Conservation (phyloP, 2,113 vertebrate genomes). For the Gallinago media region DNA sequence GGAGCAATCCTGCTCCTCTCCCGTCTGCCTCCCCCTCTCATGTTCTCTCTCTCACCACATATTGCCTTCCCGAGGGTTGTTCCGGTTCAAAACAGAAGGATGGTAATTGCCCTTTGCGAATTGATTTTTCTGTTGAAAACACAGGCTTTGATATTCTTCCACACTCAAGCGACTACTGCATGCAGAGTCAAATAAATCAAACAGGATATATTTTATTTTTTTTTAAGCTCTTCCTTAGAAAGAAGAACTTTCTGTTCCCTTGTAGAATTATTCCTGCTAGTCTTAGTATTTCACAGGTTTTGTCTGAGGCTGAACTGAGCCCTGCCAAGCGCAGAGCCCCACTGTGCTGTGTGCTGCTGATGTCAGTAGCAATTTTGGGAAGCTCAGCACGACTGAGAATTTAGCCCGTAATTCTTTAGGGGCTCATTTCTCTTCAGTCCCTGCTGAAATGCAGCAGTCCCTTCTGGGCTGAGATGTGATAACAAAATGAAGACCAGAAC, state of each 20-base stretch:
- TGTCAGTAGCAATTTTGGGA: background rate
- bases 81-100: background rate
- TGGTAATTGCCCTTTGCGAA: background rate
- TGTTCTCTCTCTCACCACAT: background rate
- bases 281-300: background rate
- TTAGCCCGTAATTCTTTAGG: background rate
- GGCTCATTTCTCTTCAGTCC: background rate
- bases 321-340: background rate
- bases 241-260: background rate
- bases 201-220: background rate
- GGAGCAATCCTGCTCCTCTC: background rate
- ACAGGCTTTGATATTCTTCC: background rate
- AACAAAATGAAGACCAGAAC: background rate
- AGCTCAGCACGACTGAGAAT: background rate
- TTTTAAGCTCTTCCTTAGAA: background rate
- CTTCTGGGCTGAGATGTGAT: constrained; percentile 15
- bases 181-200: background rate
- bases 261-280: background rate
- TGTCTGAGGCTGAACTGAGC: background rate
- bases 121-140: background rate
- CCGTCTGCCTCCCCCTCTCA: background rate
- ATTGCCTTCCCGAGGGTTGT: background rate
- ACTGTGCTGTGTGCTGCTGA: background rate
- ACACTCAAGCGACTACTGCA: background rate
- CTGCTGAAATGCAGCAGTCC: background rate